A percentile compares a stretch with the other conserved stretches of the same genome.
Evolutionary conservation across 2,888 invertebrate species (phyloP).

Genomic region (Cenopis cana): DNA sequence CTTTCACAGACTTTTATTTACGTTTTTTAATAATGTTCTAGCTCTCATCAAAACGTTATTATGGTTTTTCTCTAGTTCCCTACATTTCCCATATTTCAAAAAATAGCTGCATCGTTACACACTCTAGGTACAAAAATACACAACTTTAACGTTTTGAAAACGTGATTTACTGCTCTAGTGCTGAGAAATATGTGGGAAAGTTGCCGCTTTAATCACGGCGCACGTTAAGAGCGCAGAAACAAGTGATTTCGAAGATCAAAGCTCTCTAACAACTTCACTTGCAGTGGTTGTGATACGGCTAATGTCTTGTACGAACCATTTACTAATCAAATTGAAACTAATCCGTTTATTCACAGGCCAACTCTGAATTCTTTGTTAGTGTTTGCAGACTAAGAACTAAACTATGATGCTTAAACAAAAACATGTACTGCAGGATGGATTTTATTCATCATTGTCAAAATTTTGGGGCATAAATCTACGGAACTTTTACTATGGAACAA

Average conservation of each 20-base stretch:
- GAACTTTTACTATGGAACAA: too few species aligned
- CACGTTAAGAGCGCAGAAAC: neutral
- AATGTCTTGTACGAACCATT: neutral
- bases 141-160: neutral
- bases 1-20: too few species aligned
- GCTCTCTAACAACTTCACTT: neutral
- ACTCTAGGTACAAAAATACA: neutral
- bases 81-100: neutral
- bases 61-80: neutral
- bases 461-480: too few species aligned
- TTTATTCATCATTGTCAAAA: too few species aligned
- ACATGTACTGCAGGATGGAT: too few species aligned
- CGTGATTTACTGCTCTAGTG: neutral
- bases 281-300: neutral
- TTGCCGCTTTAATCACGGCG: constrained; percentile 6
- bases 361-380: too few species aligned
- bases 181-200: neutral
- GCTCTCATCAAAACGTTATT: too few species aligned
- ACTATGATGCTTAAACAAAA: too few species aligned
- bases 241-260: constrained; percentile 7
- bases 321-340: neutral
- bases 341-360: too few species aligned
- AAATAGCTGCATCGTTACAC: neutral
- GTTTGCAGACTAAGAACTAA: too few species aligned
- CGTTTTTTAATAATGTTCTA: too few species aligned